Conservation (phyloP, 2,113 vertebrate species). For the Tupaia tana region DNA sequence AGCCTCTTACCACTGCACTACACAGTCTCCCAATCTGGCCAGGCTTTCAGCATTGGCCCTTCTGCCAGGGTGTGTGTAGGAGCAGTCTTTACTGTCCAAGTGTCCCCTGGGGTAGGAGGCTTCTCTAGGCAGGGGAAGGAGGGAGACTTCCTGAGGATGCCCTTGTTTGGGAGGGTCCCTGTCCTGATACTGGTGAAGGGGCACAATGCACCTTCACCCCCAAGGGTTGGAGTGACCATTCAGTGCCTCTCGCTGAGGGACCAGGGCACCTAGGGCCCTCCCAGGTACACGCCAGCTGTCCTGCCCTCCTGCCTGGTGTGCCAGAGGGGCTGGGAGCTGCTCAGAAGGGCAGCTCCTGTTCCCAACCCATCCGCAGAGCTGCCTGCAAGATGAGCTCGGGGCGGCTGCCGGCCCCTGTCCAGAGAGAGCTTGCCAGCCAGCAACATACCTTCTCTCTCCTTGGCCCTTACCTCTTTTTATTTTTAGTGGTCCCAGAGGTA, state of each 20-base stretch:
- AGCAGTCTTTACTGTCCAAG: accelerated
- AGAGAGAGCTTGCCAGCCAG: not conserved
- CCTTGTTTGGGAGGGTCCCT: not conserved
- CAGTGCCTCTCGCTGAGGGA: not conserved
- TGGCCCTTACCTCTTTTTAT: not conserved
- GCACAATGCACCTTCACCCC: accelerated
- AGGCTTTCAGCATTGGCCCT: not conserved
- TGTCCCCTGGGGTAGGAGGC: not conserved
- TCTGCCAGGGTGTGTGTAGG: not conserved
- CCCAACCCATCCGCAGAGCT: not conserved
- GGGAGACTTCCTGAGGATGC: not conserved
- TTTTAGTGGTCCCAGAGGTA: conserved; percentile 23
- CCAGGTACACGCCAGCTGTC: not conserved
- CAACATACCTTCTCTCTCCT: not conserved
- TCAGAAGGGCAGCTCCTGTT: not conserved
- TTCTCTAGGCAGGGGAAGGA: not conserved
- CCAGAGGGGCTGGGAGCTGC: not conserved
- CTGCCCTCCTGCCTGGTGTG: not conserved
- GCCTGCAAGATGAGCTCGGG: not conserved
- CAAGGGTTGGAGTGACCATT: not conserved
- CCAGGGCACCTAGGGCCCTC: not conserved
- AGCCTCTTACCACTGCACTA: not conserved
- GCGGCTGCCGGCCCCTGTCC: not conserved
- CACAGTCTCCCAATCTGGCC: not conserved
- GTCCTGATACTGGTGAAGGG: too few species aligned